Evolutionary conservation across 2,113 vertebrate genomes (phyloP).

Genomic region (Ursus arctos): DNA sequence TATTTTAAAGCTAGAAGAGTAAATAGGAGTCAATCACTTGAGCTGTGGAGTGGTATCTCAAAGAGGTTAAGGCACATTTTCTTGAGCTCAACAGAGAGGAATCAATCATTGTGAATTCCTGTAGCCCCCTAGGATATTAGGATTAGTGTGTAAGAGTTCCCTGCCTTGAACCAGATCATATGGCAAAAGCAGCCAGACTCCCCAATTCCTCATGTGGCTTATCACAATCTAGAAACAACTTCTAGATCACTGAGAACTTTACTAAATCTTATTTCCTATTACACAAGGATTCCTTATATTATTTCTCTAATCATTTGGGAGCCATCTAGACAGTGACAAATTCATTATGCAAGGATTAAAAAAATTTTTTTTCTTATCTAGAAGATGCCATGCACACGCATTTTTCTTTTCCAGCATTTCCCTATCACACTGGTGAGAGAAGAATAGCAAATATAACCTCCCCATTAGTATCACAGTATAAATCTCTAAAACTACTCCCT

Average conservation of each 20-base stretch:
- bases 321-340: constrained; percentile 56
- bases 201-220: not conserved
- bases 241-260: not conserved
- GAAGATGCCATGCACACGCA: constrained; percentile 4
- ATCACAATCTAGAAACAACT: not conserved
- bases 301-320: constrained; percentile 48
- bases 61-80: not conserved
- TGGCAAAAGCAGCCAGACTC: not conserved
- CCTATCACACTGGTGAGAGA: not conserved
- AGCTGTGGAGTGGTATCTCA: not conserved
- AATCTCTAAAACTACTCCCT: constrained; percentile 12
- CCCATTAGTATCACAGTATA: not conserved
- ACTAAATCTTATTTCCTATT: not conserved
- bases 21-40: not conserved
- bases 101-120: not conserved
- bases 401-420: constrained; percentile 69
- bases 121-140: not conserved
- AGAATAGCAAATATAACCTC: constrained; percentile 57
- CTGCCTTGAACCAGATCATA: not conserved
- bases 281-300: not conserved
- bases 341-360: constrained; percentile 53
- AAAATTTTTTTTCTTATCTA: constrained; percentile 49
- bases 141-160: not conserved
- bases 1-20: not conserved
- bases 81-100: not conserved